These are phyloP conservation scores for Synanthedon tipuliformis DNA, from an alignment of 2,888 invertebrate species.

Conservation along the genomic window DNA sequence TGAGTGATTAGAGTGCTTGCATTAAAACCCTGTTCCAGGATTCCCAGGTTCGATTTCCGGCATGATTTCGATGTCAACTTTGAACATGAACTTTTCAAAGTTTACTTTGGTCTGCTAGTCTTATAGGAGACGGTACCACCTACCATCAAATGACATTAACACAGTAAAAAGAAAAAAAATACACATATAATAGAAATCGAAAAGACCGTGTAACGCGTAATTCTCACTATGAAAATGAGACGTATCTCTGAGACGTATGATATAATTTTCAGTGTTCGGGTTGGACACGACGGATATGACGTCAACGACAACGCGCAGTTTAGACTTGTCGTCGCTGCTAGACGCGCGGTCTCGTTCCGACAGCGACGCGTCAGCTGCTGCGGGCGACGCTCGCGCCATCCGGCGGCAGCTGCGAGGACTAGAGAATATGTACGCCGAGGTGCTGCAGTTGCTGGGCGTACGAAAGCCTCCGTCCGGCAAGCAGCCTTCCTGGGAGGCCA, in stretches of 20 bases:
- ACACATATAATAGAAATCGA: too few species aligned
- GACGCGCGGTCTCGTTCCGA: conserved; percentile 75
- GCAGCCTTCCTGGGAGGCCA: conserved; percentile 70
- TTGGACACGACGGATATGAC: conserved; percentile 81
- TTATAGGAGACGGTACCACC: too few species aligned
- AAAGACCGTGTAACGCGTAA: too few species aligned
- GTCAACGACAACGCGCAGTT: conserved; percentile 80
- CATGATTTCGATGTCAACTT: too few species aligned
- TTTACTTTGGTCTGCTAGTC: too few species aligned
- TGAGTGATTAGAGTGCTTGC: too few species aligned
- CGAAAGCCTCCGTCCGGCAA: conserved; percentile 33
- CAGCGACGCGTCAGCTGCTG: conserved; percentile 80
- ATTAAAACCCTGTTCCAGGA: too few species aligned
- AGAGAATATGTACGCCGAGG: conserved; percentile 90
- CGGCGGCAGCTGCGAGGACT: conserved; percentile 84
- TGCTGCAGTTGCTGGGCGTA: conserved; percentile 63
- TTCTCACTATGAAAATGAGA: too few species aligned
- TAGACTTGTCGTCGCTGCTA: conserved; percentile 82
- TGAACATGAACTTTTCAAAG: too few species aligned
- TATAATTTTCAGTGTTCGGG: conserved; percentile 71
- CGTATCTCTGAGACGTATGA: too few species aligned
- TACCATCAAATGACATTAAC: too few species aligned
- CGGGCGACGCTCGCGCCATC: conserved; percentile 82
- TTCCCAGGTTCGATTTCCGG: too few species aligned
- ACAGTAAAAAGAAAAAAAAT: background rate